Percentiles rank a stretch among this genome's conserved stretches.
These are phyloP conservation scores for Leucophenga varia DNA, from an alignment of 1,140 invertebrate species.

Conservation along the genomic window DNA sequence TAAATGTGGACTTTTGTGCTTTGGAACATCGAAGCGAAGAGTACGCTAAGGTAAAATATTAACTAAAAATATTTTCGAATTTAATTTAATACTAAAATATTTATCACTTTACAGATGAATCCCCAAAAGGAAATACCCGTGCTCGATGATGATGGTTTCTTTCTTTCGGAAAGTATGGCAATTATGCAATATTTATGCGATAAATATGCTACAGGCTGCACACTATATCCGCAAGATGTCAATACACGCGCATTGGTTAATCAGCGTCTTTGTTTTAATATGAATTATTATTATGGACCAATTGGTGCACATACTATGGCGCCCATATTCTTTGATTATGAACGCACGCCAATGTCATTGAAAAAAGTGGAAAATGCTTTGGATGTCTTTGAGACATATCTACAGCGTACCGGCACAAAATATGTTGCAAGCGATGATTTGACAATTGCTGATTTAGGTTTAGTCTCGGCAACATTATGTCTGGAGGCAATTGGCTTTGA, in stretches of 20 bases:
- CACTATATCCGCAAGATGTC: conserved; percentile 70
- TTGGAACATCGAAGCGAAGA: conserved; percentile 72
- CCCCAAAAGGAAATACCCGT: conserved; percentile 79
- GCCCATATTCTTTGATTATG: conserved; percentile 73
- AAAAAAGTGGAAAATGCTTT: conserved; percentile 69
- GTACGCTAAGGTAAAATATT: conserved; percentile 64
- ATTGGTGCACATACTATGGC: conserved; percentile 61
- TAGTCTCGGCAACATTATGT: conserved; percentile 70
- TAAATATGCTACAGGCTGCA: conserved; percentile 64
- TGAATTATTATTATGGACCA: conserved; percentile 71
- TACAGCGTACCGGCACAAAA: conserved; percentile 62
- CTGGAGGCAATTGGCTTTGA: conserved; percentile 72
- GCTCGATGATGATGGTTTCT: conserved; percentile 71
- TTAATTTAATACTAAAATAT: conserved; percentile 1
- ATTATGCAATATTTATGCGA: conserved; percentile 76
- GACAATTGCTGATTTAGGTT: conserved; percentile 73
- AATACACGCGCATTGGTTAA: conserved; percentile 70
- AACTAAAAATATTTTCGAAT: conserved; percentile 12
- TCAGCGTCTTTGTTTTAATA: conserved; percentile 74
- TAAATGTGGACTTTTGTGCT: conserved; percentile 68
- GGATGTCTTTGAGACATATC: conserved; percentile 68
- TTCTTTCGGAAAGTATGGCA: conserved; percentile 73
- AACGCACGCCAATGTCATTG: conserved; percentile 64
- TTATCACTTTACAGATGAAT: conserved; percentile 63
- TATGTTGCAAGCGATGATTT: conserved; percentile 69